Conservation (phyloP, 2,888 invertebrate genomes). For the Punctoribates punctum region DNA sequence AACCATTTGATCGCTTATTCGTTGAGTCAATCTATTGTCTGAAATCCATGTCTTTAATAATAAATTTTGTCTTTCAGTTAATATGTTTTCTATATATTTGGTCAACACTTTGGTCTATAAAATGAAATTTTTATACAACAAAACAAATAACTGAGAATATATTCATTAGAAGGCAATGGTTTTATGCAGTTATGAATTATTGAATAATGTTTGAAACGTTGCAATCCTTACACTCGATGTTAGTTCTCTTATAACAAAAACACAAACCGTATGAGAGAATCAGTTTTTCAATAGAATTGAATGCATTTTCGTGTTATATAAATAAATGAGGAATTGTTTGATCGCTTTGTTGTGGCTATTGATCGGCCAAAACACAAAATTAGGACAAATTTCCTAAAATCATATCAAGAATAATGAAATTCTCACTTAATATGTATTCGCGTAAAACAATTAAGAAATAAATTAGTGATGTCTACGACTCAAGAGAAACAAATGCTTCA, state of each 20-base stretch:
- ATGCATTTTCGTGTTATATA: constrained; percentile 7
- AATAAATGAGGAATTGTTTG: constrained; percentile 7
- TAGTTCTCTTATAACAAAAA: neutral
- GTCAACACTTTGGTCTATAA: too few species aligned
- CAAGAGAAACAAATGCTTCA: neutral
- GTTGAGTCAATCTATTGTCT: neutral
- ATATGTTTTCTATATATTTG: neutral
- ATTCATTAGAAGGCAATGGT: neutral
- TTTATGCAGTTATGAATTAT: neutral
- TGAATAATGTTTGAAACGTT: neutral
- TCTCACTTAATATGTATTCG: too few species aligned
- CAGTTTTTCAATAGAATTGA: neutral
- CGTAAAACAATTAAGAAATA: too few species aligned
- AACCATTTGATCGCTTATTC: neutral
- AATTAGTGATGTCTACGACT: too few species aligned
- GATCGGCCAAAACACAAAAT: too few species aligned
- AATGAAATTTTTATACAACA: neutral
- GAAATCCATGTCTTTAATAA: neutral
- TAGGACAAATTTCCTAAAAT: too few species aligned
- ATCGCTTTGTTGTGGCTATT: too few species aligned
- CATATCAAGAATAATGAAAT: too few species aligned
- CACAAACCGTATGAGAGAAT: neutral
- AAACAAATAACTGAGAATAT: neutral
- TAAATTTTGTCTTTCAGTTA: neutral
- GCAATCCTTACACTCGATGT: neutral